Percentiles rank a stretch among this genome's conserved stretches.
These are phyloP conservation scores for Hypomecis atomaria DNA, from an alignment of 2,888 invertebrate species.

Conservation along the genomic window DNA sequence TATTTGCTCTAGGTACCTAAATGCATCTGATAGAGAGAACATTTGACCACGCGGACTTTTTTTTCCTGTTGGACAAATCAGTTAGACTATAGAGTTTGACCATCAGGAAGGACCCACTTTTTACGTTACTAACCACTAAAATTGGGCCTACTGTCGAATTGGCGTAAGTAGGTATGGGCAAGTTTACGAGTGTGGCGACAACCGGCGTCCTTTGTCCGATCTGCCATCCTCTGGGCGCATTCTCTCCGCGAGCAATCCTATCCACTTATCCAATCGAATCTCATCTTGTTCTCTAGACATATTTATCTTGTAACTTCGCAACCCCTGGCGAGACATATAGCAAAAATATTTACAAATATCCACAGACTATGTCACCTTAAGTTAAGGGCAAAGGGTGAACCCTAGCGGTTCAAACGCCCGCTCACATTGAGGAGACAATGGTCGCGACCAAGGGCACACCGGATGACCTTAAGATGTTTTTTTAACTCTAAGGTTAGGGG, in stretches of 20 bases:
- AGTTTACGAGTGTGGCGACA: neutral
- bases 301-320: conserved; percentile 24
- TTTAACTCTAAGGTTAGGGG: conserved; percentile 49
- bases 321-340: conserved; percentile 24
- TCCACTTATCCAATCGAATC: conserved; percentile 17
- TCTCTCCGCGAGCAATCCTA: neutral
- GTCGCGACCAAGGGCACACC: conserved; percentile 50
- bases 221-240: neutral
- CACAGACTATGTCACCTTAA: conserved; percentile 50
- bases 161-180: too few relatives aligned
- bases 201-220: neutral
- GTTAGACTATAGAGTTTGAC: too few relatives aligned
- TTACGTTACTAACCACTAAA: too few relatives aligned
- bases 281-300: conserved; percentile 13
- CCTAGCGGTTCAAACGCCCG: conserved; percentile 40
- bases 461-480: conserved; percentile 55
- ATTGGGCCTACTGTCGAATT: too few relatives aligned
- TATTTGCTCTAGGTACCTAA: too few relatives aligned
- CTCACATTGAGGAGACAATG: conserved; percentile 59
- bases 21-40: too few relatives aligned
- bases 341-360: conserved; percentile 36
- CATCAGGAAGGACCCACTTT: too few relatives aligned
- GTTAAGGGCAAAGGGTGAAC: conserved; percentile 50
- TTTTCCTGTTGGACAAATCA: too few relatives aligned
- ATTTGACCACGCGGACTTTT: too few relatives aligned